Conservation (phyloP, 2,797 vertebrate species). For the Microctenopoma steveboyesi region DNA sequence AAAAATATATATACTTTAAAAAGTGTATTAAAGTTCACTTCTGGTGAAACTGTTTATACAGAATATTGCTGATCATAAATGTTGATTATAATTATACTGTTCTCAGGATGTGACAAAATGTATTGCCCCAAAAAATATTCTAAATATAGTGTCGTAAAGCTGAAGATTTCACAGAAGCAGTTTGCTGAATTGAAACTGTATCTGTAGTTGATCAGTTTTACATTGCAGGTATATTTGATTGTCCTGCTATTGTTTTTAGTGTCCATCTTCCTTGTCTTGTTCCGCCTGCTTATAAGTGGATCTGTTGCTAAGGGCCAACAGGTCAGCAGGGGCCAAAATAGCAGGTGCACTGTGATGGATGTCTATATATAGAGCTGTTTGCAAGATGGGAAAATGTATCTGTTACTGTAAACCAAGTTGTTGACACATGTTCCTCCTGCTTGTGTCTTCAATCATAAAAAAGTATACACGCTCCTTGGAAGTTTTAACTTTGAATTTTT, state of each 20-base stretch:
- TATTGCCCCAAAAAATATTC: neutral
- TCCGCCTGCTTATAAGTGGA: slow-evolving; percentile 69
- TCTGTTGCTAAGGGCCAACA: slow-evolving; percentile 76
- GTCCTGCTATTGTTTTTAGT: slow-evolving; percentile 13
- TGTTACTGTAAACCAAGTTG: slow-evolving; percentile 54
- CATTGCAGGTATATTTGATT: slow-evolving; percentile 5
- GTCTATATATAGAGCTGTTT: slow-evolving; percentile 76
- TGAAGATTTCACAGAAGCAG: neutral
- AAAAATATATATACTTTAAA: too few relatives aligned
- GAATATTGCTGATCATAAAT: neutral
- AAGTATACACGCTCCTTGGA: too few relatives aligned
- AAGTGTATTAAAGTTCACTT: too few relatives aligned
- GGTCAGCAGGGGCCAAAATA: slow-evolving; percentile 65
- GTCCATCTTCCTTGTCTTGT: slow-evolving; percentile 8
- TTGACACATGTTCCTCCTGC: neutral
- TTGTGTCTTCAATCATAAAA: too few relatives aligned
- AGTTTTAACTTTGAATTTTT: too few relatives aligned
- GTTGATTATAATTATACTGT: neutral
- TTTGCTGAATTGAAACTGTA: neutral
- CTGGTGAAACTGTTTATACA: neutral
- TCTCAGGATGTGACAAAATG: too few relatives aligned
- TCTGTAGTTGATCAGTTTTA: neutral
- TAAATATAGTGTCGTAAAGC: neutral
- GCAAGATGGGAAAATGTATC: slow-evolving; percentile 48
- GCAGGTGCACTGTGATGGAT: slow-evolving; percentile 67